Conservation (phyloP, 30 jellyfish, hydroid and myxozoan genomes). For the Aurelia aurita region DNA sequence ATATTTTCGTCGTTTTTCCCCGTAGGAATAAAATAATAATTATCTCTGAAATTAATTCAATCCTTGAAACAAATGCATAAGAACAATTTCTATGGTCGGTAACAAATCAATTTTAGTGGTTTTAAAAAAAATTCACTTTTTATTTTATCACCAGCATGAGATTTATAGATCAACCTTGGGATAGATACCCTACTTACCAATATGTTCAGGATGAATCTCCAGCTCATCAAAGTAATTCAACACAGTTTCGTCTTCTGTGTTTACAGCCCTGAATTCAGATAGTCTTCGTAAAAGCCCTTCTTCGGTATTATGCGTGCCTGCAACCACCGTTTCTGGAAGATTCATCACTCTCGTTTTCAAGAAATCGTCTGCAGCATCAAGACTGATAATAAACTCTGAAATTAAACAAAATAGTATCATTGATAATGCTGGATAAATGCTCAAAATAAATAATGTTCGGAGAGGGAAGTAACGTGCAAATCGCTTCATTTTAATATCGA, state of each 20-base stretch:
- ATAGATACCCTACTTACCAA: constrained; percentile 49
- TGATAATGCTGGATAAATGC: background rate
- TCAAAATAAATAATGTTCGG: background rate
- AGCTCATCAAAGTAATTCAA: constrained; percentile 91
- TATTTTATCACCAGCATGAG: no score
- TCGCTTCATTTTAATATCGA: background rate
- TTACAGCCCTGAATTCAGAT: constrained; percentile 88
- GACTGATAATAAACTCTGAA: constrained; percentile 85
- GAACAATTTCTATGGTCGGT: no score
- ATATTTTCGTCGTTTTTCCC: no score
- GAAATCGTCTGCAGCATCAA: constrained; percentile 93
- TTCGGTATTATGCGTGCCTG: constrained; percentile 98
- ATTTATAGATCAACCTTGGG: no score
- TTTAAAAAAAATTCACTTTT: no score
- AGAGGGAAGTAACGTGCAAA: background rate
- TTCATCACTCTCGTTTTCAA: constrained; percentile 92
- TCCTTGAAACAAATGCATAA: no score
- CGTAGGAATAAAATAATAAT: no score
- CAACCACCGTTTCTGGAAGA: constrained; percentile 89
- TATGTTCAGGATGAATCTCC: constrained; percentile 95
- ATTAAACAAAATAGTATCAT: background rate
- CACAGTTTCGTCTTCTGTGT: constrained; percentile 97
- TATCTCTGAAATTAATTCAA: no score
- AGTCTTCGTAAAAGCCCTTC: constrained; percentile 94
- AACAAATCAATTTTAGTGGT: no score